Percentiles rank a stretch among this genome's conserved stretches.
These are phyloP conservation scores for Halcyon badia DNA, from an alignment of 2,797 vertebrate genomes.

Conservation along the genomic window DNA sequence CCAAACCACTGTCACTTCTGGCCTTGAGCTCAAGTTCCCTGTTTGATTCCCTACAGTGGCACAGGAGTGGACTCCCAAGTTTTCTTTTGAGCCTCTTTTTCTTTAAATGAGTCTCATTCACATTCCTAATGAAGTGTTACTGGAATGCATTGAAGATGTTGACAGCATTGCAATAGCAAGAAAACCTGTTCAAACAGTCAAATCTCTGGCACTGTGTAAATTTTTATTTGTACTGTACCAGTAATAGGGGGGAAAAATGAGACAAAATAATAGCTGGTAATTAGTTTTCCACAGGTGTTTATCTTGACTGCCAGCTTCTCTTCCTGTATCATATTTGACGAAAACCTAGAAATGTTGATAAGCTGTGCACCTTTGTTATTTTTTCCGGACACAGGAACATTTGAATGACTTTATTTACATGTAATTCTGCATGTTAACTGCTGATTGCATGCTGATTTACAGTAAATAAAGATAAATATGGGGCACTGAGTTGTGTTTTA, in stretches of 20 bases:
- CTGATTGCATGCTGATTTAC: constrained; percentile 61
- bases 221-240: not conserved
- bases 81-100: not conserved
- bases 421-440: constrained; percentile 63
- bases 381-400: constrained; percentile 29
- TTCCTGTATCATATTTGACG: not conserved
- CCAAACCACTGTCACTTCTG: not conserved
- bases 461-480: constrained; percentile 47
- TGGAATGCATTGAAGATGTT: not conserved
- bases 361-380: not conserved
- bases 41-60: not conserved
- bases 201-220: not conserved
- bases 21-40: not conserved
- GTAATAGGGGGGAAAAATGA: accelerated
- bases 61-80: not conserved
- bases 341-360: constrained; percentile 24
- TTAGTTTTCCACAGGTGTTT: not conserved
- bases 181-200: not conserved
- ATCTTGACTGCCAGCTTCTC: not conserved
- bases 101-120: not conserved
- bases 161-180: not conserved
- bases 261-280: not conserved
- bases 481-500: constrained; percentile 44
- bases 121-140: not conserved
- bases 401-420: constrained; percentile 66